Conservation (phyloP, 2,113 vertebrate genomes). For the Vidua macroura region DNA sequence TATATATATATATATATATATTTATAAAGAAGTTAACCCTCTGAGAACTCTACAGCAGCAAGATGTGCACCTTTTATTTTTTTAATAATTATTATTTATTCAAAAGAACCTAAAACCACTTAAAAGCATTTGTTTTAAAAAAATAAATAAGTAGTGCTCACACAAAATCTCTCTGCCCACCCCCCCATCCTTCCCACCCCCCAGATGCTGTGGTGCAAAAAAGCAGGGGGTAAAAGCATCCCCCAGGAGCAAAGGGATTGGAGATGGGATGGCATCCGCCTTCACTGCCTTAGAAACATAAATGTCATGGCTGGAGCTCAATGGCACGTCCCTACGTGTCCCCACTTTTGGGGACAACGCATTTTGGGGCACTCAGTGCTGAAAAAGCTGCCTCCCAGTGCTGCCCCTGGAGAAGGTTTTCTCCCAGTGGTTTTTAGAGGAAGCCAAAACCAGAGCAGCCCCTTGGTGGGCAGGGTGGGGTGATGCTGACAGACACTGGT, state of each 20-base stretch:
- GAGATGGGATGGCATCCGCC: not conserved
- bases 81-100: slow-evolving; percentile 48
- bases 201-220: not conserved
- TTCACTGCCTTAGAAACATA: not conserved
- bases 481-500: not conserved
- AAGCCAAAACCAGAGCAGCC: not conserved
- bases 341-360: not conserved
- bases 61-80: slow-evolving; percentile 56
- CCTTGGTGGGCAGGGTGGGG: not conserved
- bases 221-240: not conserved
- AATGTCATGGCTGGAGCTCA: not conserved
- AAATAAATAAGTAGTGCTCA: slow-evolving; percentile 55
- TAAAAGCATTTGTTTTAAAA: slow-evolving; percentile 36
- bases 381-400: accelerated
- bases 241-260: not conserved
- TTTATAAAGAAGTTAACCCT: slow-evolving; percentile 61
- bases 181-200: not conserved
- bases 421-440: not conserved
- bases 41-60: slow-evolving; percentile 66
- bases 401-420: not conserved
- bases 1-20: slow-evolving; percentile 56
- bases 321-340: accelerated
- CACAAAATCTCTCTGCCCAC: not conserved
- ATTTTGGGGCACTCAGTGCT: not conserved
- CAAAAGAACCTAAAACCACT: slow-evolving; percentile 50